phyloP scores from a whole-genome alignment of 2,113 vertebrate genomes.

The Callionymus lyra region DNA sequence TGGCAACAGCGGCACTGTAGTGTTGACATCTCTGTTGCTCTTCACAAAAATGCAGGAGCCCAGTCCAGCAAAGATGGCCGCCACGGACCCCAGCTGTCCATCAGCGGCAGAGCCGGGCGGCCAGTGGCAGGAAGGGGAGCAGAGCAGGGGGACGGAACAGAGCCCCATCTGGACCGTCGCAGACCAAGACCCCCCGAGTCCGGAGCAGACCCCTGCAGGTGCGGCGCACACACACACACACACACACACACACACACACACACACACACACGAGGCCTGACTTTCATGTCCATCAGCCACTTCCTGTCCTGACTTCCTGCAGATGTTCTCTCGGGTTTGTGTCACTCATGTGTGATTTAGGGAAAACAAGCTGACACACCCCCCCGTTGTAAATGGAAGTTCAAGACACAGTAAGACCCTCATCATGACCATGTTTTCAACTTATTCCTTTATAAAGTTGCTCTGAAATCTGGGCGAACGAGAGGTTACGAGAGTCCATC shows the following conservation, averaged over 20 bases:
- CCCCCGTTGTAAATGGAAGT: too few species aligned
- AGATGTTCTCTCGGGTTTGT: constrained; percentile 26
- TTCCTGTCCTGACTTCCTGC: constrained; percentile 37
- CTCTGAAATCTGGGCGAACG: too few species aligned
- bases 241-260: constrained; percentile 2
- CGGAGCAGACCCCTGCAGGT: constrained; percentile 35
- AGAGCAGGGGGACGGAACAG: constrained; percentile 10
- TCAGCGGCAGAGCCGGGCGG: not conserved
- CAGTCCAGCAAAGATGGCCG: constrained; percentile 57
- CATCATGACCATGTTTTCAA: too few species aligned
- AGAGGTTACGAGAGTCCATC: too few species aligned
- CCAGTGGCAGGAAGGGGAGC: constrained; percentile 40
- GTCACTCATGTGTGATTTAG: too few species aligned
- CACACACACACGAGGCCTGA: not conserved
- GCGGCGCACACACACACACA: constrained; percentile 10
- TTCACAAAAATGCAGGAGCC: constrained; percentile 46
- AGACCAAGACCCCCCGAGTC: constrained; percentile 9
- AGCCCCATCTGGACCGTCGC: constrained; percentile 28
- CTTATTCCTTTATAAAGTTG: too few species aligned
- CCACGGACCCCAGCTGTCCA: constrained; percentile 23
- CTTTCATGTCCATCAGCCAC: constrained; percentile 3
- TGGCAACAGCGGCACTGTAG: not conserved
- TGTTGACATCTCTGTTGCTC: too few species aligned
- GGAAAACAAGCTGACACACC: too few species aligned
- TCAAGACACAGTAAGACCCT: too few species aligned